Evolutionary conservation across 2,888 invertebrate genomes (phyloP), one percentile per base, ranked within the genome.

Genomic region (Xanthia icteritia): DNA sequence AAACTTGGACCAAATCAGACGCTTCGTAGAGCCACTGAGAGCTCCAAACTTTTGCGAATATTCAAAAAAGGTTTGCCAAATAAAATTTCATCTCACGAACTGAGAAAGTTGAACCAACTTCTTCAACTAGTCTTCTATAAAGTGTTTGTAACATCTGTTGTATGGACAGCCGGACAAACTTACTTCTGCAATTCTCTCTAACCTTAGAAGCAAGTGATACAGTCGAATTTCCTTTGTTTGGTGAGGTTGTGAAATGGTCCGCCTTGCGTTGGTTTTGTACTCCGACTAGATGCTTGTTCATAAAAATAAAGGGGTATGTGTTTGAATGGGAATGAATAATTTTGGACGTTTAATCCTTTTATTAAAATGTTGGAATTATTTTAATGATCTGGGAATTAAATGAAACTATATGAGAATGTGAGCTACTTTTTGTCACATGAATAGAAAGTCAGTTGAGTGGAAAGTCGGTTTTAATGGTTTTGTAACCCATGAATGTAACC

Each of bases 91-190:
- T 93, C 94, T 95, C 94, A 93, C 93, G 92, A 92, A 92, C 92
- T 92, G 93, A 90, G 90, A 89, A 94, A 94, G 91, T 94, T 94
- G 84, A 81, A 76, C 85, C 85, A 91, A 94, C 91, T 93, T 92
- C 92, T 90, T 91, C 91, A 91, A 92, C 87, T 89, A 85, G 88
- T 88, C 93, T 92, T 89, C 90, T 91, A 91, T 92, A 92, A 94
- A 95, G 92, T 92, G 93, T 90, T 92, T 89, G 94, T 90, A 95
- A 95, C 95, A 95, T 94, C 94, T 95, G 95, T 94, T 95, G 94
- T 95, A 93, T 94, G 93, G 92, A 93, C 93, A 93, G 90, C 87
- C 85, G 68, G 79, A 79, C 92, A 88, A 93, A 92, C 86, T 90
- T 90, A 73, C 27, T 76, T 76, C 9, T 81, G 65, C 90, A 70